Evolutionary conservation across 2,888 invertebrate species (phyloP), one percentile per base, ranked within the genome.

Genomic region (Pogonocherus hispidulus): DNA sequence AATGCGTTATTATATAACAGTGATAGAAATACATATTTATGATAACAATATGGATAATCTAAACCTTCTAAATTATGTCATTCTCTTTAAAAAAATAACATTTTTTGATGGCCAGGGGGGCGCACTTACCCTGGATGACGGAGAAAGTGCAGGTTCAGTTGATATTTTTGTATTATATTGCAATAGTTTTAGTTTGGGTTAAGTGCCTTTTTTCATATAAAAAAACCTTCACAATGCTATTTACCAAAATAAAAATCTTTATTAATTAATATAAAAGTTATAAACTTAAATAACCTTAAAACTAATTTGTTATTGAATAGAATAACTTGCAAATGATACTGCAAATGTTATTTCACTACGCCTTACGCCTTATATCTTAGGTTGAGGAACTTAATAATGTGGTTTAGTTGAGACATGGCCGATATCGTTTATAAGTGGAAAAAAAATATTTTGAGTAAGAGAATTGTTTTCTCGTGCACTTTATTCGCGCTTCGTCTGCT

Each of bases 81-180:
- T 41, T n/a, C 11, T 41, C 41, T 41, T 3, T n/a, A 41, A 41
- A n/a, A 41, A 5, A 27, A 5, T 27, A 41, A 41, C 9, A 9
- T 41, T 41, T 41, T 41, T 41, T 41, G 3, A 9, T 3, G 3
- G 41, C 8, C 41, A 3, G 9, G 14, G 41, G 14, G 41, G 4
- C 41, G 41, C 41, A 41, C 41, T 41, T 41, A 41, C 41, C 41
- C 41, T 14, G 41, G 41, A 41, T 41, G 41, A 41, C 41, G n/a
- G 41, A 9, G 41, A 41, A 41, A 41, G 41, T 41, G 41, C 11
- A 9, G 14, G 4, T 41, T 9, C 14, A 27, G 27, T 27, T 27
- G 27, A 3, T 27, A 27, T 27, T 27, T 27, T 8, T 8, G 3
- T 27, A 27, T 27, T 27, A 27, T 27, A 8, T 27, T 27, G 27